Evolutionary conservation across 2,113 vertebrate species (phyloP).

Genomic region (Psittacula cyanocephala): DNA sequence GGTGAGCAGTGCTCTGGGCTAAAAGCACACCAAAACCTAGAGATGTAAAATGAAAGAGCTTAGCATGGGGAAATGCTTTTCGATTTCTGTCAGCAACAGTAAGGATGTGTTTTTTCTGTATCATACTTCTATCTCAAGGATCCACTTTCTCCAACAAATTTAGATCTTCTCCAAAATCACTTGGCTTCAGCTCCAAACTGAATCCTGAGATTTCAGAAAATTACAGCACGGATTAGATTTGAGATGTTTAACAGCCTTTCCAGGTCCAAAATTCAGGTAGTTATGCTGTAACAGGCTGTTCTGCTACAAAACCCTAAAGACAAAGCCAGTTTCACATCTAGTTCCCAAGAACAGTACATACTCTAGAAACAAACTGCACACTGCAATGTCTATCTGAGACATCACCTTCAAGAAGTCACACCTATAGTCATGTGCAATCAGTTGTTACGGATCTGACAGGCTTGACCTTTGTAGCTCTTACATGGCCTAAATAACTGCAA

Average conservation of each 20-base stretch:
- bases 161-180: not conserved
- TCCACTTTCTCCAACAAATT: not conserved
- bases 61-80: not conserved
- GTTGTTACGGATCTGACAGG: fast-evolving
- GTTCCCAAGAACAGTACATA: not conserved
- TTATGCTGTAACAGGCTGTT: not conserved
- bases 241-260: slow-evolving; percentile 20
- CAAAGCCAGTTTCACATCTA: not conserved
- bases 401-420: not conserved
- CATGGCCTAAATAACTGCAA: fast-evolving
- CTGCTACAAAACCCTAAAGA: not conserved
- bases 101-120: not conserved
- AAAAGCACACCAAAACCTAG: not conserved
- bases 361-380: not conserved
- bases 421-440: not conserved
- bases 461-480: not conserved
- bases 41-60: not conserved
- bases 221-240: slow-evolving; percentile 10
- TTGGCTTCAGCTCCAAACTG: slow-evolving; percentile 2
- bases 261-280: not conserved
- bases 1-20: not conserved
- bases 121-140: not conserved
- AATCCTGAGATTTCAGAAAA: not conserved
- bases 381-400: not conserved
- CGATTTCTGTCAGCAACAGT: not conserved